Evolutionary conservation across 1,140 invertebrate species (phyloP).

Genomic region (Drosophila navojoa): DNA sequence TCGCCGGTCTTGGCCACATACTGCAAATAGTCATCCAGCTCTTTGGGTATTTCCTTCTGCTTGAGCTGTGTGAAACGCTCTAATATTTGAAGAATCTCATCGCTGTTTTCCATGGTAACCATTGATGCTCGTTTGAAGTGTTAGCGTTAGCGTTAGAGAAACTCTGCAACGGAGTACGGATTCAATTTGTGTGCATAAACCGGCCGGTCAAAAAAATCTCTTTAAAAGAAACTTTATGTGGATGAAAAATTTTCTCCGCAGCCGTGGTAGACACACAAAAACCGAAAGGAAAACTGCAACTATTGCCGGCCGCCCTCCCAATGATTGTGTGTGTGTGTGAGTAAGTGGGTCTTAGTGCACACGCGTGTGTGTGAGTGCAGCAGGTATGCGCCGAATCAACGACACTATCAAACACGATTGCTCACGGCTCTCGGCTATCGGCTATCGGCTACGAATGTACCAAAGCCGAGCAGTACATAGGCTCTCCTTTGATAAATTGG

Average conservation of each 20-base stretch:
- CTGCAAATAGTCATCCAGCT: constrained; percentile 94
- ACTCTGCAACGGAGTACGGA: constrained; percentile 7
- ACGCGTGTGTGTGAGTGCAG: constrained; percentile 8
- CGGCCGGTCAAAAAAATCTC: constrained; percentile 7
- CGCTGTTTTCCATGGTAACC: constrained; percentile 91
- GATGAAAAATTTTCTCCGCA: constrained; percentile 57
- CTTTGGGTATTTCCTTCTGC: constrained; percentile 91
- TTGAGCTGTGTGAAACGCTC: constrained; percentile 93
- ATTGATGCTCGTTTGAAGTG: constrained; percentile 44
- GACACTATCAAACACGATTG: constrained; percentile 11
- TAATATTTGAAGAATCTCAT: constrained; percentile 91
- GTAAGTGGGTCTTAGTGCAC: neutral
- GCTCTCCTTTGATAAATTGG: neutral
- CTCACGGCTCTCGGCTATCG: neutral
- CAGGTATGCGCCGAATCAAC: constrained; percentile 56
- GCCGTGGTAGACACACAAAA: constrained; percentile 67
- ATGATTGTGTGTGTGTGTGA: neutral
- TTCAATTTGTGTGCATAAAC: constrained; percentile 20
- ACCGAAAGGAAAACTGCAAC: constrained; percentile 41
- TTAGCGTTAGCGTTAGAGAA: neutral
- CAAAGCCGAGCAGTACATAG: neutral
- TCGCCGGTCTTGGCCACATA: constrained; percentile 97
- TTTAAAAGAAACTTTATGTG: neutral
- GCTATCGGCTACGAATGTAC: neutral
- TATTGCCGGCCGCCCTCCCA: constrained; percentile 5